These are phyloP conservation scores for Sakesphorus luctuosus DNA, from an alignment of 2,113 vertebrate genomes.

Conservation along the genomic window DNA sequence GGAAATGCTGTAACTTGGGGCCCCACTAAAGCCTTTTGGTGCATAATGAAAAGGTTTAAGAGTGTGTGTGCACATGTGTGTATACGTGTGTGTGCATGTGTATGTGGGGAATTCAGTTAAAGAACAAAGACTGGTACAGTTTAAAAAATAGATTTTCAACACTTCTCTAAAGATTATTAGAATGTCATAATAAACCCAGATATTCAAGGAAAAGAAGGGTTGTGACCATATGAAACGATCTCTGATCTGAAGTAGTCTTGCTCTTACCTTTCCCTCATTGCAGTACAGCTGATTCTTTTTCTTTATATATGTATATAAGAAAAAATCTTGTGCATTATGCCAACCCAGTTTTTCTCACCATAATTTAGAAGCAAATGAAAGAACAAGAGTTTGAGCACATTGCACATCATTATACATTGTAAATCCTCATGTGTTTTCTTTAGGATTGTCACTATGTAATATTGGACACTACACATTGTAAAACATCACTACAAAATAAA, in stretches of 20 bases:
- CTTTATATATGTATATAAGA: neutral
- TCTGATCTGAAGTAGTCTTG: neutral
- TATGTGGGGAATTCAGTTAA: neutral
- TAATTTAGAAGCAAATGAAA: neutral
- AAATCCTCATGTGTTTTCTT: neutral
- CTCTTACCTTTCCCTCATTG: neutral
- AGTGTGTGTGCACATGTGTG: rapidly evolving
- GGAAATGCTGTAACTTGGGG: neutral
- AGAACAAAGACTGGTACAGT: neutral
- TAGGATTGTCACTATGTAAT: neutral
- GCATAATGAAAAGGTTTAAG: neutral
- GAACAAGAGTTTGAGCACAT: neutral
- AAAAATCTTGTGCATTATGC: neutral
- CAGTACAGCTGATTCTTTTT: neutral
- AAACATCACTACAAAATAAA: neutral
- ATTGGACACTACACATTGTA: neutral
- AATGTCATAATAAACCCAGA: neutral
- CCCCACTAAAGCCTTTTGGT: neutral
- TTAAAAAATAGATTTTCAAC: neutral
- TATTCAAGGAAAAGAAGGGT: neutral
- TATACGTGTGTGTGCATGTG: neutral
- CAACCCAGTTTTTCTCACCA: neutral
- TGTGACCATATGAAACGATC: neutral
- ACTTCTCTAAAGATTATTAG: neutral
- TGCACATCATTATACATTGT: neutral